phyloP scores from a whole-genome alignment of 2,888 invertebrate genomes.

The Thera britannica region DNA sequence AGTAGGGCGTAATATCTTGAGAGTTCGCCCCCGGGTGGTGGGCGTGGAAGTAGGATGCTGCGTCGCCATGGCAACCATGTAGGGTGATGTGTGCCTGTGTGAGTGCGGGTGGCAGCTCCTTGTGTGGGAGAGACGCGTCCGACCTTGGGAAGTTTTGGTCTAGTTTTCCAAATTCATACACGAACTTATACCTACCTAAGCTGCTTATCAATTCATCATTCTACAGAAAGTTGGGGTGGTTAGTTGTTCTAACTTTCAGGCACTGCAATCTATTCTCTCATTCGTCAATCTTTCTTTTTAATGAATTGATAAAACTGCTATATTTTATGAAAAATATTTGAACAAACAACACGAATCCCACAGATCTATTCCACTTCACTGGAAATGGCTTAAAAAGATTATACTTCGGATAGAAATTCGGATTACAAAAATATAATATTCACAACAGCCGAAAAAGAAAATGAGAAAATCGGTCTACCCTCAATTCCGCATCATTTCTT shows the following conservation, averaged over 20 bases:
- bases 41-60: slow-evolving; percentile 86
- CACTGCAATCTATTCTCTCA: not conserved
- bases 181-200: slow-evolving; percentile 33
- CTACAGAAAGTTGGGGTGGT: slow-evolving; percentile 15
- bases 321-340: not conserved
- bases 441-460: slow-evolving; percentile 16
- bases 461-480: slow-evolving; percentile 37
- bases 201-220: slow-evolving; percentile 16
- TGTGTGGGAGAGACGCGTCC: slow-evolving; percentile 55
- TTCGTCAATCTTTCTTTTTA: not conserved
- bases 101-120: slow-evolving; percentile 55
- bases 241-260: slow-evolving; percentile 9
- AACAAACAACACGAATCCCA: not conserved
- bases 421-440: slow-evolving; percentile 21
- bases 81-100: slow-evolving; percentile 61
- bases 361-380: slow-evolving; percentile 1
- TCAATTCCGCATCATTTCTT: slow-evolving; percentile 61
- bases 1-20: slow-evolving; percentile 84
- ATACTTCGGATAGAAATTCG: not conserved
- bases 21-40: slow-evolving; percentile 83
- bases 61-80: slow-evolving; percentile 85
- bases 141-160: slow-evolving; percentile 80
- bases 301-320: not conserved
- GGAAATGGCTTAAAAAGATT: slow-evolving; percentile 6
- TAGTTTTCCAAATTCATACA: slow-evolving; percentile 57